Evolutionary conservation across 2,113 vertebrate genomes (phyloP).

Genomic region (Sceloporus undulatus): DNA sequence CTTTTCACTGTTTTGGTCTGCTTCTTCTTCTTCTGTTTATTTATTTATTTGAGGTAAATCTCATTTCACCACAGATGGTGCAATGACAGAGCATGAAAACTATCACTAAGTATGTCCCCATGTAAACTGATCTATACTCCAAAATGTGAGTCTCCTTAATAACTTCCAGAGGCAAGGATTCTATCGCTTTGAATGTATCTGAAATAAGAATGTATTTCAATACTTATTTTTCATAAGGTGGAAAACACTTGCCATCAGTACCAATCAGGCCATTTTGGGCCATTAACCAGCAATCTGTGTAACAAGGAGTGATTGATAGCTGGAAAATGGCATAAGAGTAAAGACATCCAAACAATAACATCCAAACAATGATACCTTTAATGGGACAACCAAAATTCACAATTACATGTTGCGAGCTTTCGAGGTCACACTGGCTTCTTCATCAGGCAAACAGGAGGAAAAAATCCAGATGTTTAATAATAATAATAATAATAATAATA

Average conservation of each 20-base stretch:
- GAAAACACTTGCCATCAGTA: neutral
- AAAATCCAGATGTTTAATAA: no score
- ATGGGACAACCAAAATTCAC: no score
- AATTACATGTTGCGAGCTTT: no score
- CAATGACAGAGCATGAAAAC: neutral
- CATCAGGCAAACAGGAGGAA: no score
- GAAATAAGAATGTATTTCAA: neutral
- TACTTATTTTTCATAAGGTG: neutral
- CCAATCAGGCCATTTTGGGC: neutral
- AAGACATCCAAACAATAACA: no score
- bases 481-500: no score
- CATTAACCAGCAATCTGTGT: neutral
- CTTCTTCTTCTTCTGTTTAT: no score
- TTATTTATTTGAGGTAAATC: neutral
- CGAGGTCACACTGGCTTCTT: no score
- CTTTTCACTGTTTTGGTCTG: neutral
- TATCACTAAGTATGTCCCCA: neutral
- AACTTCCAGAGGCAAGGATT: neutral
- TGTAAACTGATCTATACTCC: neutral
- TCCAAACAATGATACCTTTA: no score
- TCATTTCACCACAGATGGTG: neutral
- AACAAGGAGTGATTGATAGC: neutral
- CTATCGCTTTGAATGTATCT: neutral
- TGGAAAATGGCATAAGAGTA: neutral
- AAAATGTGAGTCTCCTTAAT: no score